Evolutionary conservation across 2,888 invertebrate species (phyloP), one percentile per base, ranked within the genome.

Genomic region (Cryptocephalus primarius): DNA sequence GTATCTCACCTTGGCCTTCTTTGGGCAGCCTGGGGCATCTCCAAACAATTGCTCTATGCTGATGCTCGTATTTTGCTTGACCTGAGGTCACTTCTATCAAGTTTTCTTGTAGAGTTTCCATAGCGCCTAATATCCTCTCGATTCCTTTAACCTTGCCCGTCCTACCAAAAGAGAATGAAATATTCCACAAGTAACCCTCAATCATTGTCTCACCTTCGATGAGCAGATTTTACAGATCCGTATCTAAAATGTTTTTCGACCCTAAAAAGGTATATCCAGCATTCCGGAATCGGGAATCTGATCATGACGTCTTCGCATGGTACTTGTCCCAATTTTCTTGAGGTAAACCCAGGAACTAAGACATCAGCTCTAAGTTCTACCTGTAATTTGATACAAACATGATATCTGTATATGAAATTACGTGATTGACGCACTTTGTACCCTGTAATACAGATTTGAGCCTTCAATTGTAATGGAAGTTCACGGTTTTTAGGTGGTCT

Each of bases 191-290:
- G 14, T 34, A 43, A 32, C 12, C 11, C 8, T 8, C 10, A 34
- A 38, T 1, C 36, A 32, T 34, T 32, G 13, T 39, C 14, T 53
- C 60, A 75, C 76, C 77, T 72, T 59, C 84, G 77, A 70, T 89
- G 88, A 12, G 93, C 88, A 0, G 94, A 92, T 72, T 96, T 94
- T 32, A 95, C 88, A n/a, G 94, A 93, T 11, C 95, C 95, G 68
- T 94, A 94, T 64, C 94, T 82, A 71, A 97, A 97, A 70, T 96
- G 91, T 66, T 95, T 95, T 72, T 99, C 99, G 40, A 95, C 94
- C 51, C 99, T 81, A 75, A 99, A 99, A 64, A 97, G 76, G 72
- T 99, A 99, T 64, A 99, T 96, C 99, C 99, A 99, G 66, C 92
- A 90, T 72, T 99, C 97, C 13, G 99, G 99, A 61, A 99, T 92